These are phyloP conservation scores for Hydrolagus affinis DNA, from an alignment of 2,113 vertebrate genomes.

Conservation along the genomic window DNA sequence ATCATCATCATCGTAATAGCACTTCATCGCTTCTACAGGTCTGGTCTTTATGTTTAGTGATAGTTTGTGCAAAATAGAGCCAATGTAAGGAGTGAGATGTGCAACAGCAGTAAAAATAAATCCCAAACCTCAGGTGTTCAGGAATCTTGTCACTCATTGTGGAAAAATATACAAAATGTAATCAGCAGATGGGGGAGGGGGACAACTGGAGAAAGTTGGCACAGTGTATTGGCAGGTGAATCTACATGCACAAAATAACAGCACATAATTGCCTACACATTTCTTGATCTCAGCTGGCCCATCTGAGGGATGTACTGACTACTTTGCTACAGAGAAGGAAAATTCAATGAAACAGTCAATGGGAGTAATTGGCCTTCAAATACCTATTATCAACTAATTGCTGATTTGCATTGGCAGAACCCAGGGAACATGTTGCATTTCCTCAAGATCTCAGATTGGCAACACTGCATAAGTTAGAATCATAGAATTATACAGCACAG, in stretches of 20 bases:
- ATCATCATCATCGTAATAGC: no score
- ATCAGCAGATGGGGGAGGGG: no score
- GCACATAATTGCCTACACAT: background rate
- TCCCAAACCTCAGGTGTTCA: no score
- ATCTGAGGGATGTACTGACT: background rate
- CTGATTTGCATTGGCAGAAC: background rate
- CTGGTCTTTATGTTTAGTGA: no score
- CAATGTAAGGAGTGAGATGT: no score
- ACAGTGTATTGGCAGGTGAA: background rate
- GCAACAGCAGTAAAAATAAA: no score
- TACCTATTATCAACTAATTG: background rate
- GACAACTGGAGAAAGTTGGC: no score
- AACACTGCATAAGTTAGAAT: no score
- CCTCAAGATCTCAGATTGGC: background rate
- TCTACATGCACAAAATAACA: background rate
- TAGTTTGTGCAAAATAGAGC: no score
- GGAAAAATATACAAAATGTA: background rate
- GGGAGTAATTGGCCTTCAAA: background rate
- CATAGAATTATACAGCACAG: no score
- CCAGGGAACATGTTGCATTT: background rate
- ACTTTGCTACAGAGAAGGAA: background rate
- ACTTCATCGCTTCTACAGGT: no score
- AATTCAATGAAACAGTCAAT: background rate
- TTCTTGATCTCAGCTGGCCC: background rate
- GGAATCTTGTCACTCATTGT: no score